These are phyloP conservation scores for Leptogaster cylindrica DNA, from an alignment of 2,888 invertebrate species.

Conservation along the genomic window DNA sequence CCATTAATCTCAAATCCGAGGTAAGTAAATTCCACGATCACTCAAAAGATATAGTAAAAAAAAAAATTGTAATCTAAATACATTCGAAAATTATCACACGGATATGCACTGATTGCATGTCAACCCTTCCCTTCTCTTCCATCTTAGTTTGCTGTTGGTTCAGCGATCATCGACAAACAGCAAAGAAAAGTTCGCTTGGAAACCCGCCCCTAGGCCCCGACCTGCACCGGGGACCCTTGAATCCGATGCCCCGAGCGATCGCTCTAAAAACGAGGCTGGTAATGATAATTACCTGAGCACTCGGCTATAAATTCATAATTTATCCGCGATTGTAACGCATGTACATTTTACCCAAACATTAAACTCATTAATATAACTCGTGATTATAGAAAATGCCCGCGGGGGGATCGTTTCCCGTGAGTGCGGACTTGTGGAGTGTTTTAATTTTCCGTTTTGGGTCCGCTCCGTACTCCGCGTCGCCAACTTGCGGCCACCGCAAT, in stretches of 20 bases:
- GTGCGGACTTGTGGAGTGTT: slow-evolving; percentile 29
- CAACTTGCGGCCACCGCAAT: too few relatives aligned
- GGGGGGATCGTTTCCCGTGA: slow-evolving; percentile 33
- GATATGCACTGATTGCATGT: too few relatives aligned
- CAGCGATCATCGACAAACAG: neutral
- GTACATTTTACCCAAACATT: slow-evolving; percentile 48
- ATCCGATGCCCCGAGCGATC: slow-evolving; percentile 23
- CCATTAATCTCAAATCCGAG: slow-evolving; percentile 53
- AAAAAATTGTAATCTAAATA: neutral
- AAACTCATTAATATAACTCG: slow-evolving; percentile 59
- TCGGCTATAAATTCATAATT: slow-evolving; percentile 47
- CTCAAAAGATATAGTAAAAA: neutral
- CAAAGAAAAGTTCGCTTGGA: slow-evolving; percentile 13
- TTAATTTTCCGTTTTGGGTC: slow-evolving; percentile 5
- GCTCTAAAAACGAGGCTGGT: slow-evolving; percentile 40
- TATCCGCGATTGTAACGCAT: slow-evolving; percentile 45
- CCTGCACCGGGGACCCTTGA: slow-evolving; percentile 22
- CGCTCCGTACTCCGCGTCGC: too few relatives aligned
- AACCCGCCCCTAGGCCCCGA: slow-evolving; percentile 27
- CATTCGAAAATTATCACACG: too few relatives aligned
- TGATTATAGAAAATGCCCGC: slow-evolving; percentile 56
- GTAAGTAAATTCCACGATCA: slow-evolving; percentile 48
- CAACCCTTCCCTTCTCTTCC: neutral
- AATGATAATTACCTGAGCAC: slow-evolving; percentile 45
- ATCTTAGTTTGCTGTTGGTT: neutral